Evolutionary conservation across 2,797 vertebrate genomes (phyloP), one percentile per base, ranked within the genome.

Genomic region (Labroides dimidiatus): DNA sequence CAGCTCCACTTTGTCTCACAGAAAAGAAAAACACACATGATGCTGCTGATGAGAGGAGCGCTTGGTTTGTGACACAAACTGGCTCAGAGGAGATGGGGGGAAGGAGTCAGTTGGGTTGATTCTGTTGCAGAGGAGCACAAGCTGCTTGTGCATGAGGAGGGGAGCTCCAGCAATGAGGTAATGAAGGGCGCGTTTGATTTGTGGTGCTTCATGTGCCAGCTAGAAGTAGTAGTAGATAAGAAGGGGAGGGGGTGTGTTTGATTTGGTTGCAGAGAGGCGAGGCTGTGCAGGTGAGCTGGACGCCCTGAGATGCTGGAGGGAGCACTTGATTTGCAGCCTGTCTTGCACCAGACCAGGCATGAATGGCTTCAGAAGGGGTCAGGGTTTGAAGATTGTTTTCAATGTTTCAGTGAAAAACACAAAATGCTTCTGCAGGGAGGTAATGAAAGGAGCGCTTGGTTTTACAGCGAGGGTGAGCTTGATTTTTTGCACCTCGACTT

Each of bases 151-250:
- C n/a, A n/a, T 27, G 24, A 27, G 24, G 24, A 27, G 24, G 24
- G 24, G 24, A 27, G 24, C 24, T 27, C 24, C 24, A 33, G 30
- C 4, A 33, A 33, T 33, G 30, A 33, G 30, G 23, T 57, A 19
- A 23, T 23, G 9, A 41, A 51, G 55, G 80, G 71, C 27, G 59
- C 56, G 66, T 60, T 79, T 2, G 62, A 12, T 79, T 53, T 71
- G 57, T 23, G 44, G 19, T 21, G 16, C 47, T 5, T 27, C 20
- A 10, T 20, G 4, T 30, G 14, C 52, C 62, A 16, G 36, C 21
- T 0, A 51, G 17, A 30, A 27, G 27, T 27, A 27, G 30, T 6
- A 33, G 30, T 33, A 33, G 8, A 33, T 33, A 33, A 33, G 8
- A 33, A 33, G 30, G 30, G 2, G n/a, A 14, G 30, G n/a, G n/a